Evolutionary conservation across 2,113 vertebrate genomes (phyloP), one percentile per base, ranked within the genome.

Genomic region (Quiscalus mexicanus): DNA sequence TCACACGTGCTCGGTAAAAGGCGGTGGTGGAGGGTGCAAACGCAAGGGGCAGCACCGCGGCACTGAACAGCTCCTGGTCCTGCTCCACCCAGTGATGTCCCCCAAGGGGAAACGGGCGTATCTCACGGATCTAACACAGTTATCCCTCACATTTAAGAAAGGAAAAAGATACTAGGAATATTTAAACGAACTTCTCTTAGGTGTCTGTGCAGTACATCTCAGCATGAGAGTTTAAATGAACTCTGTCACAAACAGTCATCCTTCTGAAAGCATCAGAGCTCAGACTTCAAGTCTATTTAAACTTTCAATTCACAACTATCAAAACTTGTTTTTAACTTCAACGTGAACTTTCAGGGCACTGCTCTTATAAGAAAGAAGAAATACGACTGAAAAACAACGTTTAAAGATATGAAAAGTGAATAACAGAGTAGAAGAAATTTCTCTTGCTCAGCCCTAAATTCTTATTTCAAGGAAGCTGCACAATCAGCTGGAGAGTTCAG

Each of bases 61-160:
- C 4, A 7, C 41, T 25, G 90, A 95, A 93, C 85, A 94, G 88
- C 76, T 94, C 91, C 94, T 44, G 1, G 3, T 2, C 39, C n/a
- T 22, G 30, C 7, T 25, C n/a, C 76, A 28, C 60, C 19, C 47
- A 47, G 24, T 3, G 24, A 56, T 0, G 47, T 12, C 39, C 49
- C 47, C 2, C 0, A 11, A 18, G 0, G 3, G 21, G 35, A 65
- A 65, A 42, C 37, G 37, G 37, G 37, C 37, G 2, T 1, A 21
- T 5, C 5, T 2, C 42, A 12, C 0, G 2, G n/a, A 33, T 6
- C 9, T 4, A 21, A 73, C 0, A 2, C 33, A 4, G 12, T 13
- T 24, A 5, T 4, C 6, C 15, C 41, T 28, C 5, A 35, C 0
- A 3, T 10, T 62, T 35, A 42, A 31, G 20, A 59, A 82, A 64